Percentiles rank a stretch among this genome's conserved stretches.
Conservation (phyloP, 1,140 invertebrate species). For the Procambarus clarkii region DNA sequence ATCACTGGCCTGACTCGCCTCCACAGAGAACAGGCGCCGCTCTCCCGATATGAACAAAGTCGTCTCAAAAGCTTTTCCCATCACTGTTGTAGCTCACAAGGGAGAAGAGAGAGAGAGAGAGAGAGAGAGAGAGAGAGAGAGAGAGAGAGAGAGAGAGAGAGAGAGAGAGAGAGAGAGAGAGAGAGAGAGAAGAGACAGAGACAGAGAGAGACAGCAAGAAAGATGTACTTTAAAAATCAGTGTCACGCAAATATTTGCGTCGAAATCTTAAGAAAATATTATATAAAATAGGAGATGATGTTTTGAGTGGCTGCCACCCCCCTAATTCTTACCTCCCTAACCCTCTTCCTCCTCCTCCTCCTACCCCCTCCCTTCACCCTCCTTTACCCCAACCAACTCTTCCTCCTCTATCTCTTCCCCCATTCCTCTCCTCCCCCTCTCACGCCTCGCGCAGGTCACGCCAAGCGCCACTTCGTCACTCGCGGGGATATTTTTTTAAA, state of each 20-base stretch:
- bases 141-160: background rate
- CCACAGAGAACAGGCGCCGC: background rate
- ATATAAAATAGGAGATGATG: no score
- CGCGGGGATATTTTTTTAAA: background rate
- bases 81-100: no score
- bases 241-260: no score
- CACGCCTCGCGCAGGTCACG: background rate
- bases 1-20: conserved; percentile 49
- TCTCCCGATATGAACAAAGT: no score
- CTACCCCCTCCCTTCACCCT: no score
- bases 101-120: background rate
- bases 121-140: conserved; percentile 19
- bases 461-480: conserved; percentile 12
- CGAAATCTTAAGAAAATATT: no score
- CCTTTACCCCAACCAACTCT: background rate
- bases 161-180: background rate
- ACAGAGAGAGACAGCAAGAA: no score
- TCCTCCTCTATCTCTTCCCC: background rate
- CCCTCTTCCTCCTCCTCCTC: no score
- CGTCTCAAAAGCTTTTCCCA: no score
- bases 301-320: no score
- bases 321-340: no score
- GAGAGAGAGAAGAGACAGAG: background rate
- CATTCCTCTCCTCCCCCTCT: background rate
- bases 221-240: no score